Percentiles rank a stretch among this genome's conserved stretches.
Evolutionary conservation across 2,888 invertebrate species (phyloP).

Genomic region (Theretra japonica): DNA sequence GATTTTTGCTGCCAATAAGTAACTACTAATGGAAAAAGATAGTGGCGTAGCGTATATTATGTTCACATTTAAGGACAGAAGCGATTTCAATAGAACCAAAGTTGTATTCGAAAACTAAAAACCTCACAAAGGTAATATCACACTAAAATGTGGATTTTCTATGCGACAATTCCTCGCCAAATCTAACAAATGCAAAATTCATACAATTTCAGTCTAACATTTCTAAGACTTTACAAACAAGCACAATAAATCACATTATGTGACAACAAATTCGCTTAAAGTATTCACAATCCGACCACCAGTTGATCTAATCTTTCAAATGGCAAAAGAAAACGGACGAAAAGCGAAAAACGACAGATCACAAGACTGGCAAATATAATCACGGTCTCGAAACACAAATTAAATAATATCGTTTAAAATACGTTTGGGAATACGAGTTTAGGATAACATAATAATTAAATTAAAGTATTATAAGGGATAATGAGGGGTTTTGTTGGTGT

Average conservation of each 20-base stretch:
- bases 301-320: not conserved
- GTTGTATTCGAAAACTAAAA: no score
- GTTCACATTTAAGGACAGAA: no score
- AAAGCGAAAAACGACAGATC: not conserved
- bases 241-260: not conserved
- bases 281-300: not conserved
- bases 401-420: not conserved
- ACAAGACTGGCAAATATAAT: constrained; percentile 1
- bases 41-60: no score
- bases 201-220: not conserved
- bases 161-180: no score
- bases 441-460: not conserved
- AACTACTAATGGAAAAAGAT: no score
- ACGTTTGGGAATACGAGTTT: constrained; percentile 1
- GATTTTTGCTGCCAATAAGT: no score
- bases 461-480: not conserved
- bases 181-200: no score
- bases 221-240: not conserved
- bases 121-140: no score
- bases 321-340: not conserved
- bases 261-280: no score
- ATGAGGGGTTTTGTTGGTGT: not conserved
- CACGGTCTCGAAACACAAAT: not conserved
- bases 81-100: no score
- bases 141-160: no score